Percentiles rank a stretch among this genome's conserved stretches.
Evolutionary conservation across 2,888 invertebrate genomes (phyloP).

Genomic region (Rhagonycha lutea): DNA sequence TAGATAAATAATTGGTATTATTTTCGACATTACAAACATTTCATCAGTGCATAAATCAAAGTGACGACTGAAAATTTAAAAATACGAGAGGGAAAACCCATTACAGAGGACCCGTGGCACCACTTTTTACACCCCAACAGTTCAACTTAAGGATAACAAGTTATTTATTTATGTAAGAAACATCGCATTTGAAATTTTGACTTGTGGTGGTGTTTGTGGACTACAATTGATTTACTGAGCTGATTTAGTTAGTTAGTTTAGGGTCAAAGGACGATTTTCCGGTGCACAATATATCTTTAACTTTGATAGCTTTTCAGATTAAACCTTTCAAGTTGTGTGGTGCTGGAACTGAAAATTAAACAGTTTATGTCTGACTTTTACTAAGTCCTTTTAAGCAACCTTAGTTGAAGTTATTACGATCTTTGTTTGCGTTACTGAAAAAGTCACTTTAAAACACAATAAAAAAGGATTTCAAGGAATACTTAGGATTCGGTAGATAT

Average conservation of each 20-base stretch:
- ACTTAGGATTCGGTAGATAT: not conserved
- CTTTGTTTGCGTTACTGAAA: not conserved
- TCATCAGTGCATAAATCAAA: too few species aligned
- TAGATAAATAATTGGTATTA: too few species aligned
- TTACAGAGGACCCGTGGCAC: not conserved
- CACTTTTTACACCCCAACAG: not conserved
- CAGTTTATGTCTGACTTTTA: not conserved
- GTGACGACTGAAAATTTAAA: not conserved
- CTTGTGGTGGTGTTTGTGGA: constrained; percentile 13
- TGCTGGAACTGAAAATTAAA: not conserved
- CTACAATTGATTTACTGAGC: constrained; percentile 13
- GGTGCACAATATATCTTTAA: constrained; percentile 13
- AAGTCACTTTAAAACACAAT: not conserved
- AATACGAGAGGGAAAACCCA: not conserved
- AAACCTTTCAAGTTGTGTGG: constrained; percentile 12
- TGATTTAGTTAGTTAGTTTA: constrained; percentile 19
- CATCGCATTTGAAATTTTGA: constrained; percentile 12
- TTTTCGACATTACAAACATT: too few species aligned
- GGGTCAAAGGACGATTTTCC: constrained; percentile 11
- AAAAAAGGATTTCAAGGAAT: not conserved
- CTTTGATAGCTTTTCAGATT: constrained; percentile 14
- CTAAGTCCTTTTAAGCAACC: not conserved
- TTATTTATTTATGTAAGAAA: not conserved
- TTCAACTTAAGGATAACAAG: not conserved
- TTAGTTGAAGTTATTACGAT: not conserved